Percentiles rank a stretch among this genome's conserved stretches.
Conservation (phyloP, 2,888 invertebrate genomes). For the Scaptomyza reducta region DNA sequence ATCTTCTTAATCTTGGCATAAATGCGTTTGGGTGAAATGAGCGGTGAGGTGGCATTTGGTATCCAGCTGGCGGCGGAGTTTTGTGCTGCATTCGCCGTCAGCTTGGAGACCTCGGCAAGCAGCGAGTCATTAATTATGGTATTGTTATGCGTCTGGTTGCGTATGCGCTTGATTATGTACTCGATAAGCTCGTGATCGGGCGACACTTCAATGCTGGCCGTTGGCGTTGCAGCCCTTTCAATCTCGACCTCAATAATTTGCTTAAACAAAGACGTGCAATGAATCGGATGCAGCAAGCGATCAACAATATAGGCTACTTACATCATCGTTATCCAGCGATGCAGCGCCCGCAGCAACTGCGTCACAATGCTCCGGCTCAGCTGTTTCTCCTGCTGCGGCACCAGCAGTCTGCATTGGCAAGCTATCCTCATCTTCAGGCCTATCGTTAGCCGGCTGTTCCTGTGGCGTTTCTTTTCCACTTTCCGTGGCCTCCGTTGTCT, state of each 20-base stretch:
- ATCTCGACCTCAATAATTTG: slow-evolving; percentile 58
- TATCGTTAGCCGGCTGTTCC: slow-evolving; percentile 47
- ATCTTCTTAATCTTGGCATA: slow-evolving; percentile 81
- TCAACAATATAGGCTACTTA: slow-evolving; percentile 40
- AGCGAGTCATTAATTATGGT: slow-evolving; percentile 81
- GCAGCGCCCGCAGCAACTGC: slow-evolving; percentile 9
- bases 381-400: slow-evolving; percentile 7
- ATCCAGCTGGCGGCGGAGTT: slow-evolving; percentile 69
- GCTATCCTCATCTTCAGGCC: slow-evolving; percentile 62
- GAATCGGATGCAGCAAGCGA: slow-evolving; percentile 10
- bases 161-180: slow-evolving; percentile 82
- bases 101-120: slow-evolving; percentile 81
- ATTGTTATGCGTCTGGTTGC: slow-evolving; percentile 80
- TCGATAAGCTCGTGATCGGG: slow-evolving; percentile 82
- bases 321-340: slow-evolving; percentile 53
- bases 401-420: slow-evolving; percentile 30
- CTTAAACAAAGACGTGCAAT: slow-evolving; percentile 43
- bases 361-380: slow-evolving; percentile 23
- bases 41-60: slow-evolving; percentile 49
- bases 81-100: slow-evolving; percentile 81
- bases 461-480: slow-evolving; percentile 58
- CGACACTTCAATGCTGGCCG: slow-evolving; percentile 45
- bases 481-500: slow-evolving; percentile 58
- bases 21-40: slow-evolving; percentile 82
- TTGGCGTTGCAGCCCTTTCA: slow-evolving; percentile 24